Percentiles rank a stretch among this genome's conserved stretches.
phyloP scores from a whole-genome alignment of 2,113 vertebrate genomes.

The Acanthochromis polyacanthus region DNA sequence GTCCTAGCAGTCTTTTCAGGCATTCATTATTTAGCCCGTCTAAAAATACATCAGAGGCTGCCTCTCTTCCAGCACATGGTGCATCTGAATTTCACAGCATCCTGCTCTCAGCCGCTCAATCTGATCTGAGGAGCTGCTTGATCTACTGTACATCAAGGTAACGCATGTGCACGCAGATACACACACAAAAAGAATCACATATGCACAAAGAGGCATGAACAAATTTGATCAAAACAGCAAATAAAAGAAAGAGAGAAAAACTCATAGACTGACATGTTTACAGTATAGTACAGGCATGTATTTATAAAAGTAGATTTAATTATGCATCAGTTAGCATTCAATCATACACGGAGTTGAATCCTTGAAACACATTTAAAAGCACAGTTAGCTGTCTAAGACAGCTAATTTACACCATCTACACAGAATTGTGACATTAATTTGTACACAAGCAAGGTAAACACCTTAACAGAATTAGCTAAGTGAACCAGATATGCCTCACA shows the following conservation, averaged over 20 bases:
- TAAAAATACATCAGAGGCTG: conserved; percentile 86
- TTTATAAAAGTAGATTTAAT: background rate
- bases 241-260: background rate
- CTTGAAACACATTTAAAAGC: conserved; percentile 6
- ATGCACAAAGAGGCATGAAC: conserved; percentile 4
- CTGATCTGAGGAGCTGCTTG: conserved; percentile 70
- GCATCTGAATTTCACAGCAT: conserved; percentile 78
- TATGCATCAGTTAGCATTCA: background rate
- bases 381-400: background rate
- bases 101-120: conserved; percentile 62
- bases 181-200: conserved; percentile 23
- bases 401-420: conserved; percentile 31
- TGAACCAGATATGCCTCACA: conserved; percentile 56
- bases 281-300: background rate
- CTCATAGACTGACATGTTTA: background rate
- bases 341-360: background rate
- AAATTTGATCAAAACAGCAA: conserved; percentile 33
- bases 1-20: conserved; percentile 80
- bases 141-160: conserved; percentile 76
- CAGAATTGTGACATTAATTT: conserved; percentile 38
- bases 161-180: background rate
- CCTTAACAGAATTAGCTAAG: conserved; percentile 49
- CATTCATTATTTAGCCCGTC: conserved; percentile 85
- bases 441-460: conserved; percentile 43
- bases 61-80: conserved; percentile 72